Evolutionary conservation across 1,140 invertebrate species (phyloP), one percentile per base, ranked within the genome.

Genomic region (Zaprionus camerounensis): DNA sequence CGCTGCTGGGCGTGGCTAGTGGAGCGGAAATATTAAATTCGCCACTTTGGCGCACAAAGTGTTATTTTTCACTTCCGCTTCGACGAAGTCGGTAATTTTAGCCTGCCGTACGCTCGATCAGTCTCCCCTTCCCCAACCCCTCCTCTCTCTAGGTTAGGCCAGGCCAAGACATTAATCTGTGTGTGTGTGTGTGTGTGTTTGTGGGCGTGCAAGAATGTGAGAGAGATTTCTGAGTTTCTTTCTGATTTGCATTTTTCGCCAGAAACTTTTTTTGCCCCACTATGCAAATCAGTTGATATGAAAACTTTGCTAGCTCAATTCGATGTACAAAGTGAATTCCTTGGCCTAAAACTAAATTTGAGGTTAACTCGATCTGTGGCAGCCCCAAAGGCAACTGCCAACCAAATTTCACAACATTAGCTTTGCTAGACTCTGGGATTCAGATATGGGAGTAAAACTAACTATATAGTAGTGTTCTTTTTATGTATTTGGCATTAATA

Each of bases 21-120:
- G 65, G 69, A 46, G 76, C 76, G 83, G 83, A 86, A 86, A 87
- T 86, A 87, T 87, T 87, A 86, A 86, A 87, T 87, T 85, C 80
- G 83, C 80, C 83, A 87, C 80, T 86, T 86, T 86, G 83, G 71
- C 71, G 80, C 80, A 82, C 80, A 71, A 76, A 82, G 80, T 77
- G 71, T 86, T 86, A 86, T 86, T 86, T 86, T 82, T 86, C 83
- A 86, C 80, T 82, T 87, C 83, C 83, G 83, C 68, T 71, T 67
- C 64, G 79, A 17, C 70, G 80, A 57, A 69, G 66, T 26, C 20
- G 65, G 65, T 53, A 73, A 73, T 67, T 67, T 41, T 31, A 53
- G 34, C 56, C 9, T 34, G 9, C 24, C 26, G 26, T 55, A 28
- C 15, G 46, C 56, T 74, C 80, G 71, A 82, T 82, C 80, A 68